phyloP scores from a whole-genome alignment of 1,140 invertebrate species.

The Hypothenemus hampei region DNA sequence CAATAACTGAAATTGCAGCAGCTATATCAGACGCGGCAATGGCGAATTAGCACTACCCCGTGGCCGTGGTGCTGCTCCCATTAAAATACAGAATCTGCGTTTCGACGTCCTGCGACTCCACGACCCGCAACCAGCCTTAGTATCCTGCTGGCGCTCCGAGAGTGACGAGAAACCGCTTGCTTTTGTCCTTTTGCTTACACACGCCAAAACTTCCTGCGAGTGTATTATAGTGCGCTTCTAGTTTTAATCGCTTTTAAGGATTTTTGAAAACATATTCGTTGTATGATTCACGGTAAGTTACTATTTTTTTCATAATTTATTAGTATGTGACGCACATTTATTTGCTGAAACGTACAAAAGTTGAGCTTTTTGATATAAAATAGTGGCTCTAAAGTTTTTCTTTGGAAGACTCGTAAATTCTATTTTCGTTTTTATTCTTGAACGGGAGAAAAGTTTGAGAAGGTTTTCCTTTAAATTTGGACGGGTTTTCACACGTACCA shows the following conservation, averaged over 20 bases:
- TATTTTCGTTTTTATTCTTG: too few relatives aligned
- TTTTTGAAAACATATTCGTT: background rate
- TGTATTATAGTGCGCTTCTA: constrained; percentile 16
- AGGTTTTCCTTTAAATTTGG: too few relatives aligned
- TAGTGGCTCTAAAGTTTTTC: too few relatives aligned
- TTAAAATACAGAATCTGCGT: constrained; percentile 10
- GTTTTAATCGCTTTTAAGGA: constrained; percentile 4
- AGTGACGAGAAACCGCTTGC: constrained; percentile 6
- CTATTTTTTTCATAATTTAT: too few relatives aligned
- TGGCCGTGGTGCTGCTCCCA: background rate
- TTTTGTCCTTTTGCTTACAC: constrained; percentile 7
- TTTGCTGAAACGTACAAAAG: too few relatives aligned
- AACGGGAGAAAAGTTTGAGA: too few relatives aligned
- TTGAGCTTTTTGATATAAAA: too few relatives aligned
- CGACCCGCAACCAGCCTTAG: constrained; percentile 6
- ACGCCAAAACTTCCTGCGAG: constrained; percentile 10
- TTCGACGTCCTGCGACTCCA: constrained; percentile 14
- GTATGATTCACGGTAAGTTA: constrained; percentile 16
- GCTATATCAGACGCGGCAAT: too few relatives aligned
- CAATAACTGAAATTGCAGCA: too few relatives aligned
- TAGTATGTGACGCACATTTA: too few relatives aligned
- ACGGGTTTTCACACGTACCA: too few relatives aligned
- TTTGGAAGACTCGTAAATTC: too few relatives aligned
- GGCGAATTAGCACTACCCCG: background rate
- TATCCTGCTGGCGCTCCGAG: constrained; percentile 2